Conservation (phyloP, 2,888 invertebrate species). For the Tachina lurida region DNA sequence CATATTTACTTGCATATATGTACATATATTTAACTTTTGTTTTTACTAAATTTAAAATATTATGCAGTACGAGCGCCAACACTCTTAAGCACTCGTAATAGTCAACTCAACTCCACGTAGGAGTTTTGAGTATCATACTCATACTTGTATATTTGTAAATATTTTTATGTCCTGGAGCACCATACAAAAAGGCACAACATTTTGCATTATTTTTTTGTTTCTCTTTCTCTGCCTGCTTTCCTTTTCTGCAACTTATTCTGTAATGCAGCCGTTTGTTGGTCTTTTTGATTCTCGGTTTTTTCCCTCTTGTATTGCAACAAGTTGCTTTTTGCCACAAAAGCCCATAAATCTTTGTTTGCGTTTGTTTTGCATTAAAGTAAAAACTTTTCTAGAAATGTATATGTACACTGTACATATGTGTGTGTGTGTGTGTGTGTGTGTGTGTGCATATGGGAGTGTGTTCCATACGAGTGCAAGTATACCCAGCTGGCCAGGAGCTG, state of each 20-base stretch:
- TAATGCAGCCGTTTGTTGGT: constrained; percentile 33
- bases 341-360: constrained; percentile 63
- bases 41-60: constrained; percentile 22
- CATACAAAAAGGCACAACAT: constrained; percentile 38
- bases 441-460: constrained; percentile 4
- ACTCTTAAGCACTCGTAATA: constrained; percentile 14
- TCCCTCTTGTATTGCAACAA: constrained; percentile 58
- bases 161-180: constrained; percentile 63
- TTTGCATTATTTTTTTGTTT: constrained; percentile 9
- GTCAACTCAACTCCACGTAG: background rate
- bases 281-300: background rate
- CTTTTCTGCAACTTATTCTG: constrained; percentile 38
- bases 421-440: background rate
- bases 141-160: constrained; percentile 7
- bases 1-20: too few species aligned
- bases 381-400: constrained; percentile 30
- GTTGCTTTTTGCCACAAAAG: constrained; percentile 54
- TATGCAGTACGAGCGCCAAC: constrained; percentile 5
- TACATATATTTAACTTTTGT: constrained; percentile 16
- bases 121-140: constrained; percentile 4
- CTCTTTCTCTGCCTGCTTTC: constrained; percentile 10
- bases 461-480: constrained; percentile 21
- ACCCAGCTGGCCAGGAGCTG: too few species aligned
- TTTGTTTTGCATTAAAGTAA: constrained; percentile 56
- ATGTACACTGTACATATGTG: too few species aligned